These are phyloP conservation scores for Drosophila engyochracea DNA, from an alignment of 2,888 invertebrate species.

Conservation along the genomic window DNA sequence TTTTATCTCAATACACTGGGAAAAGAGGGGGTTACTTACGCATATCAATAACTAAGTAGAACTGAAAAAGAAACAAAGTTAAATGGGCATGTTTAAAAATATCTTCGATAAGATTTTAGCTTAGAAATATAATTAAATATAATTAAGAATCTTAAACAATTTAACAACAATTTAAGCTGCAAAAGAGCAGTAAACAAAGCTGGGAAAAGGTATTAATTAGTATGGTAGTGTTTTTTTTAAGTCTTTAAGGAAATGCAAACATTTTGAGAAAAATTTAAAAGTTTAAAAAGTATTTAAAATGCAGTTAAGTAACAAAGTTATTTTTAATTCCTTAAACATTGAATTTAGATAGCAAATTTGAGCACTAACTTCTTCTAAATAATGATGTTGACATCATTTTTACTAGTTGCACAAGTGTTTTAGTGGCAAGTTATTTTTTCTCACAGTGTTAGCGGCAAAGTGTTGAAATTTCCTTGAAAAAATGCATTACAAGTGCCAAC, in stretches of 20 bases:
- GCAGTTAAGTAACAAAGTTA: background rate
- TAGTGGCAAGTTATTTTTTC: background rate
- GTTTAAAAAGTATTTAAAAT: background rate
- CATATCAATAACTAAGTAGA: background rate
- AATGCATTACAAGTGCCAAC: slow-evolving; percentile 53
- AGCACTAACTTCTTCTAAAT: background rate
- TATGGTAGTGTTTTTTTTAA: too few species aligned
- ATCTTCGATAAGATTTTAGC: background rate
- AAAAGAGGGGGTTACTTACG: background rate
- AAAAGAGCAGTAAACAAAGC: background rate
- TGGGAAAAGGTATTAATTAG: background rate
- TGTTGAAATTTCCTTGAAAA: slow-evolving; percentile 56
- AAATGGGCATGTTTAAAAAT: background rate
- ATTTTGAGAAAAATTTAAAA: background rate
- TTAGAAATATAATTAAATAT: background rate
- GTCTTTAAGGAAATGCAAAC: background rate
- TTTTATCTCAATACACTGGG: slow-evolving; percentile 20
- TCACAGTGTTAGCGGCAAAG: slow-evolving; percentile 26
- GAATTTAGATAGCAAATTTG: background rate
- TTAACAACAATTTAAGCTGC: background rate
- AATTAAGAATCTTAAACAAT: background rate
- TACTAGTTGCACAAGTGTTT: background rate
- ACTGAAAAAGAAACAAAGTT: background rate
- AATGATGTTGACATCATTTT: background rate
- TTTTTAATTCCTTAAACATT: background rate